Percentiles rank a stretch among this genome's conserved stretches.
phyloP scores from a whole-genome alignment of 2,113 vertebrate genomes.

The Oreocharis arfaki region DNA sequence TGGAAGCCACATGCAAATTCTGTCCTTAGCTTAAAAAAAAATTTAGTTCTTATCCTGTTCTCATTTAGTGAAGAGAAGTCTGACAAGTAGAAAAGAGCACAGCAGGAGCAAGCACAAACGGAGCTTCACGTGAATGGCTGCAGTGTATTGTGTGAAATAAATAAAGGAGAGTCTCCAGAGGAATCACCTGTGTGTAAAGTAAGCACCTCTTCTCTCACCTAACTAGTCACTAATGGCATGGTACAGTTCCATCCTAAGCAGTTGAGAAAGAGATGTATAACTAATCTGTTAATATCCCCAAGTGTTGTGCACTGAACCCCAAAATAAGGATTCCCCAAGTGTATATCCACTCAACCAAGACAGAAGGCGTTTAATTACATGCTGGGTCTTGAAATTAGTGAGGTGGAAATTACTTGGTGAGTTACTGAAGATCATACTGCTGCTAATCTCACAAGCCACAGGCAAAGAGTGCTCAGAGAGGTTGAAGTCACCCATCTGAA shows the following conservation, averaged over 20 bases:
- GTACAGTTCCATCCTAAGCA: not conserved
- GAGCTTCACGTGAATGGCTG: not conserved
- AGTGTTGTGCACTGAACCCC: not conserved
- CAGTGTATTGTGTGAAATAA: not conserved
- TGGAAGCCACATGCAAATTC: not conserved
- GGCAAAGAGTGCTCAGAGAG: not conserved
- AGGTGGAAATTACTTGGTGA: not conserved
- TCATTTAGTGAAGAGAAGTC: not conserved
- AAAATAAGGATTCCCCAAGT: not conserved
- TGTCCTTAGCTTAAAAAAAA: not conserved
- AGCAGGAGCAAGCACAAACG: not conserved
- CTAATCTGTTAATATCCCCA: not conserved
- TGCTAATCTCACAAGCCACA: not conserved
- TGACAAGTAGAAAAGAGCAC: not conserved
- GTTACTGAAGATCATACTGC: not conserved
- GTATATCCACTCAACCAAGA: not conserved
- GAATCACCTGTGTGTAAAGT: not conserved
- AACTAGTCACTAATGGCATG: not conserved
- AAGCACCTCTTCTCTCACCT: not conserved
- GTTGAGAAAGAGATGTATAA: not conserved
- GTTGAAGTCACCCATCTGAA: not conserved
- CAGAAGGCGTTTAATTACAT: not conserved
- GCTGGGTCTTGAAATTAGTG: not conserved
- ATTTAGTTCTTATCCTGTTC: not conserved
- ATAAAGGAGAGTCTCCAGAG: not conserved